Percentiles rank a stretch among this genome's conserved stretches.
phyloP scores from a whole-genome alignment of 2,113 vertebrate species.

The Neoarius graeffei region DNA sequence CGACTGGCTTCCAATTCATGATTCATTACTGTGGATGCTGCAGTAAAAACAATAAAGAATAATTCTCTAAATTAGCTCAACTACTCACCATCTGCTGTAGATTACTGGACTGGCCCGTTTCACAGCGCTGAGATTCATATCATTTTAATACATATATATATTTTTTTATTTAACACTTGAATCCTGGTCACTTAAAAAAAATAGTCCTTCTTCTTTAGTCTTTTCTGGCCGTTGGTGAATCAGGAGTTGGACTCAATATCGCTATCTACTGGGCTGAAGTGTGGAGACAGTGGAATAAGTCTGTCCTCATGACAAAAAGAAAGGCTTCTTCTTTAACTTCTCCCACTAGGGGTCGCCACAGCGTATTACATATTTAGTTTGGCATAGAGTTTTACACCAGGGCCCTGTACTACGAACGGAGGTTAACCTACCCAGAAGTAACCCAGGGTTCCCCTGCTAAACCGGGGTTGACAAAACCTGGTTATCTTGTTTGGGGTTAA shows the following conservation, averaged over 20 bases:
- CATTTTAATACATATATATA: neutral
- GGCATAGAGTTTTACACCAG: too few relatives aligned
- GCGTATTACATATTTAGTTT: too few relatives aligned
- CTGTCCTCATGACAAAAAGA: too few relatives aligned
- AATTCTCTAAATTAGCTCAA: neutral
- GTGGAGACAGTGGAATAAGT: neutral
- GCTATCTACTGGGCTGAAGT: neutral
- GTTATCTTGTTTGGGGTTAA: too few relatives aligned
- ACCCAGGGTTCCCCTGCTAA: too few relatives aligned
- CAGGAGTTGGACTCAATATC: neutral
- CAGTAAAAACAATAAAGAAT: neutral
- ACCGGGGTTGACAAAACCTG: too few relatives aligned
- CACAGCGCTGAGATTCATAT: too few relatives aligned
- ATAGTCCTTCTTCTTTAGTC: neutral
- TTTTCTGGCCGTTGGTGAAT: neutral
- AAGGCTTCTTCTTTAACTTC: too few relatives aligned
- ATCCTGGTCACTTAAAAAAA: neutral
- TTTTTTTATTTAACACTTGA: neutral
- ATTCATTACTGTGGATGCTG: neutral
- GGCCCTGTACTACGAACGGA: too few relatives aligned
- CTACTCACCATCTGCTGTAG: neutral
- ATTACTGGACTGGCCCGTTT: neutral
- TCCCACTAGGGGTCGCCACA: too few relatives aligned
- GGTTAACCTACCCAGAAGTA: too few relatives aligned
- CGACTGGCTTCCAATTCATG: neutral